phyloP scores from a whole-genome alignment of 1,140 invertebrate species.

The Chlorops oryzae region DNA sequence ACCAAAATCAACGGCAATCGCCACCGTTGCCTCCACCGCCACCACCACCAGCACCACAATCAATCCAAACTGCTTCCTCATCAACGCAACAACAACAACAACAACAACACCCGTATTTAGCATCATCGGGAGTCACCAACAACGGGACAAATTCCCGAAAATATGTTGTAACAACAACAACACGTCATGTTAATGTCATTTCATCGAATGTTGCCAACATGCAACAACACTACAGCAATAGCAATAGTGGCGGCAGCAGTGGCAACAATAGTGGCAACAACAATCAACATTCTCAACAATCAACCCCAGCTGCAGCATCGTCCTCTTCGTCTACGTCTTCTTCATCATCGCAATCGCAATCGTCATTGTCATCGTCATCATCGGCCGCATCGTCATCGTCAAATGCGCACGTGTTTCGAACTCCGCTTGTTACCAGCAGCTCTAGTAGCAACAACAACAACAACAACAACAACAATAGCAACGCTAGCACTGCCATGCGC shows the following conservation, averaged over 20 bases:
- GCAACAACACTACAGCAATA: slow-evolving; percentile 22
- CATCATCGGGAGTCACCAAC: slow-evolving; percentile 20
- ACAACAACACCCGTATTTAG: slow-evolving; percentile 1
- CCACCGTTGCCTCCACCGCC: slow-evolving; percentile 20
- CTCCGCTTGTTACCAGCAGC: slow-evolving; percentile 44
- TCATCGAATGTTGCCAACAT: slow-evolving; percentile 16
- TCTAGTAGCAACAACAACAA: slow-evolving; percentile 19
- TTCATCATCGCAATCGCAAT: slow-evolving; percentile 6
- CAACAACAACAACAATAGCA: slow-evolving; percentile 16
- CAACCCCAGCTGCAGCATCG: slow-evolving; percentile 4
- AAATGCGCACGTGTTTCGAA: slow-evolving; percentile 36
- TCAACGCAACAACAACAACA: slow-evolving; percentile 16
- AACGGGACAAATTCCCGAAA: too few species aligned
- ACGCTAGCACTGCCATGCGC: slow-evolving; percentile 49
- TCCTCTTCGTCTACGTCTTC: slow-evolving; percentile 1
- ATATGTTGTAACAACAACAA: slow-evolving; percentile 39
- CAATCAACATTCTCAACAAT: slow-evolving; percentile 25
- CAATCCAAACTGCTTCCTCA: slow-evolving; percentile 15
- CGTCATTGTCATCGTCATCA: slow-evolving; percentile 22
- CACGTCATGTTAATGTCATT: slow-evolving; percentile 37
- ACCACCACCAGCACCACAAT: slow-evolving; percentile 20
- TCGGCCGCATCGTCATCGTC: slow-evolving; percentile 3
- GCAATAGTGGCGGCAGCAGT: slow-evolving; percentile 21
- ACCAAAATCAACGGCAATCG: slow-evolving; percentile 15
- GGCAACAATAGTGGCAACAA: slow-evolving; percentile 9